These are phyloP conservation scores for Redunca redunca DNA, from an alignment of 2,113 vertebrate genomes.

Conservation along the genomic window DNA sequence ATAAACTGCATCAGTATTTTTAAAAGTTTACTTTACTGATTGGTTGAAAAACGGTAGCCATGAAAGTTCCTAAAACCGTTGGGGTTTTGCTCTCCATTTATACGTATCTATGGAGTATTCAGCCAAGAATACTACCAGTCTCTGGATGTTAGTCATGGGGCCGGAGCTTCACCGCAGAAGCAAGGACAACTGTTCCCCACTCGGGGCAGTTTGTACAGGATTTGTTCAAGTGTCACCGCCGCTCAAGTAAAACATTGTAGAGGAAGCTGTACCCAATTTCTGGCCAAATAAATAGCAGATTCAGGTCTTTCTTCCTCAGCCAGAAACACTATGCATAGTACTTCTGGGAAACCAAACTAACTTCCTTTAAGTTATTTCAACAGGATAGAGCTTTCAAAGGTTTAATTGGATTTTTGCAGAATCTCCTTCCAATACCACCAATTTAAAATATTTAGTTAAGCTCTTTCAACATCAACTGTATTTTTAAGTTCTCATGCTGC, in stretches of 20 bases:
- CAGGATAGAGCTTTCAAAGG: constrained; percentile 81
- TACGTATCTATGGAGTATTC: constrained; percentile 75
- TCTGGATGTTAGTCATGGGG: constrained; percentile 68
- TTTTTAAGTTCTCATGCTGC: constrained; percentile 65
- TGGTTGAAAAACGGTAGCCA: constrained; percentile 80
- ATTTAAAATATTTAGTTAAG: constrained; percentile 84
- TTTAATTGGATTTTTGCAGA: constrained; percentile 85
- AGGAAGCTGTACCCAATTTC: constrained; percentile 84
- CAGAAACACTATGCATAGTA: constrained; percentile 85
- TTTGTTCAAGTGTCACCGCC: constrained; percentile 88
- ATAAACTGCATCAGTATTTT: constrained; percentile 68
- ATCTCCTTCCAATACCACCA: constrained; percentile 80
- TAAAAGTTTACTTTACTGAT: constrained; percentile 79
- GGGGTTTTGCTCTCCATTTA: constrained; percentile 75
- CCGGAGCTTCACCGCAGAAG: constrained; percentile 79
- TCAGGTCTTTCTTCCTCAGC: constrained; percentile 82
- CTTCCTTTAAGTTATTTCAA: constrained; percentile 87
- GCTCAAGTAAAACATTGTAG: constrained; percentile 83
- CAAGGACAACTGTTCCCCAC: constrained; percentile 79
- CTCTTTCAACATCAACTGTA: constrained; percentile 72
- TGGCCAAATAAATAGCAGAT: constrained; percentile 81
- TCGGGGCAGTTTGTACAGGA: constrained; percentile 82
- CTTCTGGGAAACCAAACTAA: constrained; percentile 86
- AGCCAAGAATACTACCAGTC: constrained; percentile 81
- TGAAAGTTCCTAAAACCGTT: constrained; percentile 80